Evolutionary conservation across 2,113 vertebrate genomes (phyloP).

Genomic region (Myotis brandtii): DNA sequence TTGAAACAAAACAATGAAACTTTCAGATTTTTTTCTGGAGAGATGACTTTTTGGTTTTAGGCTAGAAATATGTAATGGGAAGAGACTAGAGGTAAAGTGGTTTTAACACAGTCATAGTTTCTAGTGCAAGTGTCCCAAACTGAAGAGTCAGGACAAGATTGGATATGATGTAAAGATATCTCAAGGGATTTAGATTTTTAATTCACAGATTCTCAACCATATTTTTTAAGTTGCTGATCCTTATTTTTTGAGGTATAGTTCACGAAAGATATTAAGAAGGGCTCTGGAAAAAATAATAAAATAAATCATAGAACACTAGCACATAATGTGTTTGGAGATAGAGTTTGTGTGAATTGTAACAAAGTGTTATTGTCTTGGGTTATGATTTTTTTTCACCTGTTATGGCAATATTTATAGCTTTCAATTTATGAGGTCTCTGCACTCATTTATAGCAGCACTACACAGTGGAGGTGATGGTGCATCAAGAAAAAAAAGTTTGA

Average conservation of each 20-base stretch:
- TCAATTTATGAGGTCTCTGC: neutral
- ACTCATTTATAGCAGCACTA: neutral
- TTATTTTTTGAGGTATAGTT: constrained; percentile 12
- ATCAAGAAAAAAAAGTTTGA: neutral
- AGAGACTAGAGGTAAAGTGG: neutral
- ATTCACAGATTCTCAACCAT: neutral
- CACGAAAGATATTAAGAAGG: neutral
- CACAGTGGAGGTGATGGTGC: neutral
- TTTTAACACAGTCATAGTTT: neutral
- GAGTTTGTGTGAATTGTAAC: neutral
- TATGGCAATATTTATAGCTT: neutral
- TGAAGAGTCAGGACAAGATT: neutral
- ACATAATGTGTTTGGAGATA: neutral
- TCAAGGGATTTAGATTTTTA: constrained; percentile 11
- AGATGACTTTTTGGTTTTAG: constrained; percentile 58
- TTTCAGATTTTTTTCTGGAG: constrained; percentile 46
- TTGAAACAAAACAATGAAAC: constrained; percentile 49
- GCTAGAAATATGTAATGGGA: constrained; percentile 41
- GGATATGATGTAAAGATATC: neutral
- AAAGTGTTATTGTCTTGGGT: neutral
- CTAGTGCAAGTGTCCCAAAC: neutral
- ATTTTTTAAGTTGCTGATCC: constrained; percentile 18
- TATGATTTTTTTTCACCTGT: neutral
- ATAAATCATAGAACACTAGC: neutral
- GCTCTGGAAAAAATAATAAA: neutral